Conservation (phyloP, 2,888 invertebrate species). For the Agriopis aurantiaria region DNA sequence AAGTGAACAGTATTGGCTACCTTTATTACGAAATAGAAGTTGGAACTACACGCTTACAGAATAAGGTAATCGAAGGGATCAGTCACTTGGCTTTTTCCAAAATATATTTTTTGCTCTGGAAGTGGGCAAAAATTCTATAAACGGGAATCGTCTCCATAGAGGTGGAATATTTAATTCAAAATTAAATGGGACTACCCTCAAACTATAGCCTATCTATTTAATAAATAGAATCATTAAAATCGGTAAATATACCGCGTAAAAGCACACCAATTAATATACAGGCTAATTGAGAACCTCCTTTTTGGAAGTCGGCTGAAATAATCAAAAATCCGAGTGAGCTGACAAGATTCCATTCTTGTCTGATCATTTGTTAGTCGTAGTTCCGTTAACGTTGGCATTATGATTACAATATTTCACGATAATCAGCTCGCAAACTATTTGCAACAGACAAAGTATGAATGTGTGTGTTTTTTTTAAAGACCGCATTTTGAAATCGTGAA, state of each 20-base stretch:
- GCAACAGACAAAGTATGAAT: conserved; percentile 18
- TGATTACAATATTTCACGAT: conserved; percentile 16
- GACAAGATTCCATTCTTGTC: conserved; percentile 17
- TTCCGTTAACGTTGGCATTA: conserved; percentile 12
- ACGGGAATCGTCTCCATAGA: too few relatives aligned
- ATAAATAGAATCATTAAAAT: too few relatives aligned
- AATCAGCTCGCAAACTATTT: conserved; percentile 12
- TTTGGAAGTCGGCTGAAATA: neutral
- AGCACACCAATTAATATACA: too few relatives aligned
- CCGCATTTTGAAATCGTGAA: conserved; percentile 40
- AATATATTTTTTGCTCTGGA: too few relatives aligned
- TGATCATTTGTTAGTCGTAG: conserved; percentile 1
- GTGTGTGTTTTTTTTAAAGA: conserved; percentile 9
- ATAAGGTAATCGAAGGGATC: neutral
- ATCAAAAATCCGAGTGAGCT: neutral
- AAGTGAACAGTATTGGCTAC: neutral
- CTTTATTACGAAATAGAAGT: neutral
- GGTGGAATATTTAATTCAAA: too few relatives aligned
- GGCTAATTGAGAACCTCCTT: too few relatives aligned
- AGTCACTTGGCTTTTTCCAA: too few relatives aligned
- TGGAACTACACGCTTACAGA: neutral
- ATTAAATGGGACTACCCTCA: too few relatives aligned
- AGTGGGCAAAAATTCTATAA: too few relatives aligned
- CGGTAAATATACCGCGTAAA: too few relatives aligned
- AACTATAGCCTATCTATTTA: too few relatives aligned